phyloP scores from a whole-genome alignment of 2,113 vertebrate genomes.

The Pedionomus torquatus region DNA sequence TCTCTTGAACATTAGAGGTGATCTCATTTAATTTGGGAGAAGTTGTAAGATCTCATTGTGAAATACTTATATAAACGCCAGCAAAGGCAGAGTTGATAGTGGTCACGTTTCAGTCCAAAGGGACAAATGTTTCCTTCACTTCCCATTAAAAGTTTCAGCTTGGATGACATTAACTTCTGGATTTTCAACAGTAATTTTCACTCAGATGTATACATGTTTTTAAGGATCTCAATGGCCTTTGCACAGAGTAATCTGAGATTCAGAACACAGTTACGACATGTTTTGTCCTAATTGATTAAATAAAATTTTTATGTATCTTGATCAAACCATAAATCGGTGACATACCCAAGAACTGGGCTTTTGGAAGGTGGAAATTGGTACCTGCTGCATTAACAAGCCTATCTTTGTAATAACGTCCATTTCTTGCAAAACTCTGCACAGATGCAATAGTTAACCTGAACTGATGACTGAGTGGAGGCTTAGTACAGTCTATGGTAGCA shows the following conservation, averaged over 20 bases:
- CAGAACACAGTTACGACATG: background rate
- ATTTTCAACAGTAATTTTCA: background rate
- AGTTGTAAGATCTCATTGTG: background rate
- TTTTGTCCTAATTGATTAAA: background rate
- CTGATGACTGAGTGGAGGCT: background rate
- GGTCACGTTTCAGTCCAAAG: background rate
- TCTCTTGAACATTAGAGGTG: background rate
- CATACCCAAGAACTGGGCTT: background rate
- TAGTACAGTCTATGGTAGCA: background rate
- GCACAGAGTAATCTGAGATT: background rate
- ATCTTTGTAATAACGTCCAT: background rate
- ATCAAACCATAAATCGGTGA: background rate
- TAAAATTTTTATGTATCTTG: background rate
- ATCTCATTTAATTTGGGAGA: background rate
- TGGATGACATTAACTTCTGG: background rate
- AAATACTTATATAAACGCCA: background rate
- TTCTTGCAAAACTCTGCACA: background rate
- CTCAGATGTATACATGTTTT: background rate
- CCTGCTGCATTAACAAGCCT: background rate
- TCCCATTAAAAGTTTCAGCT: background rate
- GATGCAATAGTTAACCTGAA: background rate
- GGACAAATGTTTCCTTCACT: background rate
- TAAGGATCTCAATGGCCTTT: background rate
- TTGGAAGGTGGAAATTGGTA: background rate
- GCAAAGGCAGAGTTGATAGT: background rate